Evolutionary conservation across 1,140 invertebrate species (phyloP), one percentile per base, ranked within the genome.

Genomic region (Drosophila willistoni): DNA sequence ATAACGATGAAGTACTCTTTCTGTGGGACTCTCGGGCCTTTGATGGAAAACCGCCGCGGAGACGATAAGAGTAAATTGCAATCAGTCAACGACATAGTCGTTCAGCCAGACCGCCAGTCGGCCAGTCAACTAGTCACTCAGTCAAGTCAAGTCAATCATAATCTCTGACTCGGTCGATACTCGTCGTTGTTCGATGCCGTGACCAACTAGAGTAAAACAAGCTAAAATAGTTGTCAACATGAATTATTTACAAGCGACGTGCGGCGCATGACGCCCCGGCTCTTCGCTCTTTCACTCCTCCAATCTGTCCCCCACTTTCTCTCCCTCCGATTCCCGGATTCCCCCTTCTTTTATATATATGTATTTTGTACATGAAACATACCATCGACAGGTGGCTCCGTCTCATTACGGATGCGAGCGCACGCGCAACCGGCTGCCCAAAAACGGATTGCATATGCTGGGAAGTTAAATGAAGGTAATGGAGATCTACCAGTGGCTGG

Each of bases 221-320:
- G 80, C 77, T 87, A 79, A 89, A 84, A 90, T 81, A 89, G 84
- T 89, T 89, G 84, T 89, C 84, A 90, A 89, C 84, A 89, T 89
- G 81, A 89, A 89, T 89, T 90, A 89, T 89, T 89, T 89, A 89
- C 85, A 84, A 84, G 71, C 77, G 84, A 81, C 84, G 84, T 89
- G 84, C 71, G 76, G 72, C 76, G 72, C 84, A 89, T 84, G 77
- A 73, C 69, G 64, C 74, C 44, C 54, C 75, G 73, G 59, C 65
- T 62, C 17, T 69, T 42, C 41, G 57, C 63, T 51, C 25, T 69
- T 63, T 67, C 68, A 71, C 64, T 68, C 47, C 25, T 54, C 56
- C 17, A 14, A 1, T 4, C 5, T 7, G 29, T 7, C 29, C 44
- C 9, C n/a, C n/a, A 14, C n/a, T 44, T 19, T 51, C 2, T 19